These are phyloP conservation scores for Exocentrus adspersus DNA, from an alignment of 2,888 invertebrate genomes.

Conservation along the genomic window DNA sequence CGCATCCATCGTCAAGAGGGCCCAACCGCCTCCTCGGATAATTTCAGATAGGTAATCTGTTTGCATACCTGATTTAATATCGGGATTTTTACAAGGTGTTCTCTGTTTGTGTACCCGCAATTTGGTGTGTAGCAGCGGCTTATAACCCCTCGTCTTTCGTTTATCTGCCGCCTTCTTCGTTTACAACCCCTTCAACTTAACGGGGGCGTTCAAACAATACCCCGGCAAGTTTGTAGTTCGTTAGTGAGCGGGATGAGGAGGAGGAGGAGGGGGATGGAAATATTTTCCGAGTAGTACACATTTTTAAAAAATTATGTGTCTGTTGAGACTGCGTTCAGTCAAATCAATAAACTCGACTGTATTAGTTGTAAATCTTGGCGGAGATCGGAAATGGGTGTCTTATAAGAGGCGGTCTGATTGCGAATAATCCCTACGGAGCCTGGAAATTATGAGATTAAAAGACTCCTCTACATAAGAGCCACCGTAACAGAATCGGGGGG, in stretches of 20 bases:
- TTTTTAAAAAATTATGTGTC: too few relatives aligned
- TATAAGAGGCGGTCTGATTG: slow-evolving; percentile 38
- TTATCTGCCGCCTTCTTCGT: slow-evolving; percentile 33
- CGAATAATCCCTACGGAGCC: slow-evolving; percentile 38
- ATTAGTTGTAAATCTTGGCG: slow-evolving; percentile 23
- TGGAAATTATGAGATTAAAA: slow-evolving; percentile 42
- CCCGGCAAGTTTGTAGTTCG: not conserved
- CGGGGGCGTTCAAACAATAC: slow-evolving; percentile 34
- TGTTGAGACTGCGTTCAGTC: too few relatives aligned
- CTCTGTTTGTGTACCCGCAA: slow-evolving; percentile 46
- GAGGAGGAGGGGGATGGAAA: too few relatives aligned
- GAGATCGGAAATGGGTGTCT: slow-evolving; percentile 33
- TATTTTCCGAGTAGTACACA: too few relatives aligned
- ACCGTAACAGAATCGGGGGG: slow-evolving; percentile 33
- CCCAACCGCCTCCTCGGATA: slow-evolving; percentile 42
- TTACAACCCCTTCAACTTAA: slow-evolving; percentile 34
- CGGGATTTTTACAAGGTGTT: slow-evolving; percentile 49
- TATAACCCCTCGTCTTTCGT: slow-evolving; percentile 42
- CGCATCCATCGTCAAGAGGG: slow-evolving; percentile 30
- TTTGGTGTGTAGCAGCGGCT: slow-evolving; percentile 38
- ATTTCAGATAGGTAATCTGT: slow-evolving; percentile 50
- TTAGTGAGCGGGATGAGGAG: slow-evolving; percentile 7
- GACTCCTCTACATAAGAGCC: slow-evolving; percentile 35
- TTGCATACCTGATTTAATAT: slow-evolving; percentile 54
- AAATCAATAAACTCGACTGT: slow-evolving; percentile 13